Evolutionary conservation across 2,888 invertebrate species (phyloP).

Genomic region (Caenorhabditis angaria): DNA sequence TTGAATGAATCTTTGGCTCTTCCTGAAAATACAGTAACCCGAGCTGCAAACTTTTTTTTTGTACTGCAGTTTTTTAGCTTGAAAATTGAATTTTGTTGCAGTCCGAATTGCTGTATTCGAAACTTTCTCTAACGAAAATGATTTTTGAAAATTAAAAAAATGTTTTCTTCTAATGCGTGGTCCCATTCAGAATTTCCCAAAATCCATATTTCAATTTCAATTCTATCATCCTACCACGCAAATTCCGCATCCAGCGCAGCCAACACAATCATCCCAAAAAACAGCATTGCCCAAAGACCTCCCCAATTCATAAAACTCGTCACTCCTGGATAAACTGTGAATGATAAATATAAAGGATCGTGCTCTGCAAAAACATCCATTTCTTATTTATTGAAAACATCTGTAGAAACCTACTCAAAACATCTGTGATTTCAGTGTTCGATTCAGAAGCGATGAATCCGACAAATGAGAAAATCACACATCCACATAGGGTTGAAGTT

Average conservation of each 20-base stretch:
- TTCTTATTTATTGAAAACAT: background rate
- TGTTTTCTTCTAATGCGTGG: too few species aligned
- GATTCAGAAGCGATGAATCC: conserved; percentile 63
- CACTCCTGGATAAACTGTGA: conserved; percentile 68
- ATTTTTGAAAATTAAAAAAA: too few species aligned
- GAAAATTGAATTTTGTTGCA: too few species aligned
- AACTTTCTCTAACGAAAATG: too few species aligned
- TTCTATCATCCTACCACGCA: conserved; percentile 51
- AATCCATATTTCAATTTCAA: too few species aligned
- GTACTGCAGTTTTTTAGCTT: too few species aligned
- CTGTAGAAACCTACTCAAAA: conserved; percentile 49
- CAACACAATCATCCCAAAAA: conserved; percentile 66
- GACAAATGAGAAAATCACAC: conserved; percentile 69
- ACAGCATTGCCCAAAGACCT: conserved; percentile 65
- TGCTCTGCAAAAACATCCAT: conserved; percentile 60
- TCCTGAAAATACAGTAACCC: too few species aligned
- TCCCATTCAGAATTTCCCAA: background rate
- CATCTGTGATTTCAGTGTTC: conserved; percentile 50
- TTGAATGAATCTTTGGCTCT: too few species aligned
- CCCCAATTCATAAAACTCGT: conserved; percentile 67
- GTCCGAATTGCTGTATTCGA: too few species aligned
- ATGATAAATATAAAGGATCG: conserved; percentile 65
- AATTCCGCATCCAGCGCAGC: conserved; percentile 60
- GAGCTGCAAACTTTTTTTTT: conserved; percentile 8
- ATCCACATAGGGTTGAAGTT: conserved; percentile 65